These are phyloP conservation scores for Cotesia congregata DNA, from an alignment of 2,888 invertebrate genomes.

Conservation along the genomic window DNA sequence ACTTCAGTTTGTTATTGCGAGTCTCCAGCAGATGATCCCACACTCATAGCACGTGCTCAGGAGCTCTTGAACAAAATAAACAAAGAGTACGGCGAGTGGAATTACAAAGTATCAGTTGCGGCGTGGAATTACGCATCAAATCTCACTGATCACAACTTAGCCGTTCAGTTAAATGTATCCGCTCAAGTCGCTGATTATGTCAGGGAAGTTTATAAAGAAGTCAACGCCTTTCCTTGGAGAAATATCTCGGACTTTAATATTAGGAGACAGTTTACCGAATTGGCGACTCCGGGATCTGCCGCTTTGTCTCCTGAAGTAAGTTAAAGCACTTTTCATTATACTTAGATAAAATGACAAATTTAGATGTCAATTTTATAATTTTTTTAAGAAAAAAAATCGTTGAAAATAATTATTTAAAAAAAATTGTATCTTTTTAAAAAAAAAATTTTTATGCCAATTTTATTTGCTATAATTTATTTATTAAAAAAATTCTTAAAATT, in stretches of 20 bases:
- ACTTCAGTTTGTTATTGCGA: not conserved
- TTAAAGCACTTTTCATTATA: not conserved
- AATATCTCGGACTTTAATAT: constrained; percentile 79
- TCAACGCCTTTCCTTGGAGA: constrained; percentile 81
- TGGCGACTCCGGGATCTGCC: constrained; percentile 80
- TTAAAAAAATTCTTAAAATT: no score
- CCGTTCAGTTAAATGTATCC: constrained; percentile 71
- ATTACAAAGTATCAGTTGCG: constrained; percentile 75
- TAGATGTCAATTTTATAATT: no score
- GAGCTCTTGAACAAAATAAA: constrained; percentile 77
- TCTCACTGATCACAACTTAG: constrained; percentile 80
- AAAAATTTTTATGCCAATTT: no score
- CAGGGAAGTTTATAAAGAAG: constrained; percentile 78
- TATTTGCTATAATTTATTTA: no score
- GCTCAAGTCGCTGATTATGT: constrained; percentile 72
- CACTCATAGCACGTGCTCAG: constrained; percentile 72
- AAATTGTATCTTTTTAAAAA: no score
- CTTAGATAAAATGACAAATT: not conserved
- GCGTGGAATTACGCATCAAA: constrained; percentile 85
- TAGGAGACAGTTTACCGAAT: constrained; percentile 81
- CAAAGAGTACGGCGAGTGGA: constrained; percentile 74
- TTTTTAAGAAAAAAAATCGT: no score
- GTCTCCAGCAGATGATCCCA: constrained; percentile 39
- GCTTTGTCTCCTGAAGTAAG: constrained; percentile 78
- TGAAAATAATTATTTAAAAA: no score